phyloP scores from a whole-genome alignment of 2,113 vertebrate genomes.

The Protobothrops mucrosquamatus region DNA sequence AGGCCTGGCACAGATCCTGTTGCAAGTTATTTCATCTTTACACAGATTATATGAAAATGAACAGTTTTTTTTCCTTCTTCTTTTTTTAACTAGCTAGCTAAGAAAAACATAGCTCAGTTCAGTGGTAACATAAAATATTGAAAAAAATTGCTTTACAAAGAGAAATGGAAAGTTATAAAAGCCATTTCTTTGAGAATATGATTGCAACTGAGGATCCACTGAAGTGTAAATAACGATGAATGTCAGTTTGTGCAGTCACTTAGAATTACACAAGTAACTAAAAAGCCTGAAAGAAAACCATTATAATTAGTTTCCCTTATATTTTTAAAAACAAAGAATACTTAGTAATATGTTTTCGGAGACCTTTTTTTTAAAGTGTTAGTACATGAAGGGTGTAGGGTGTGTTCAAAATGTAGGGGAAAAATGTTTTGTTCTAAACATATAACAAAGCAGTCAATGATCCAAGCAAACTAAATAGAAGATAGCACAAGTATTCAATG shows the following conservation, averaged over 20 bases:
- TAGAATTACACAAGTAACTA: background rate
- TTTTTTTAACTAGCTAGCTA: background rate
- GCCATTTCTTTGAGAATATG: background rate
- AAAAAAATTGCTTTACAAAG: fast-evolving
- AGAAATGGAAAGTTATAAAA: background rate
- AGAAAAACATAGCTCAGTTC: background rate
- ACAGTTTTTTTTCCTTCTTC: background rate
- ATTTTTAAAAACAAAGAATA: slow-evolving; percentile 6
- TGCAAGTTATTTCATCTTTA: slow-evolving; percentile 1
- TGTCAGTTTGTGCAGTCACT: background rate
- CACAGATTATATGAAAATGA: background rate
- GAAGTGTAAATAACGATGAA: background rate
- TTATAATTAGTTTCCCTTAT: background rate
- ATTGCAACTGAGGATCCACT: background rate
- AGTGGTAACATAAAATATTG: background rate
- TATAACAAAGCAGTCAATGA: background rate
- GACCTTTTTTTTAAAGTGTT: background rate
- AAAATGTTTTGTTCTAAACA: background rate
- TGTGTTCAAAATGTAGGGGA: background rate
- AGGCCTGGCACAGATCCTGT: slow-evolving; percentile 1
- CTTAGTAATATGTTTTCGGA: background rate
- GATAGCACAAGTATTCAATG: background rate
- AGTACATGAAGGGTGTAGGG: background rate
- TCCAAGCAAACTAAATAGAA: background rate
- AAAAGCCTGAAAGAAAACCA: background rate